Evolutionary conservation across 2,113 vertebrate genomes (phyloP).

Genomic region (Hemicordylus capensis): DNA sequence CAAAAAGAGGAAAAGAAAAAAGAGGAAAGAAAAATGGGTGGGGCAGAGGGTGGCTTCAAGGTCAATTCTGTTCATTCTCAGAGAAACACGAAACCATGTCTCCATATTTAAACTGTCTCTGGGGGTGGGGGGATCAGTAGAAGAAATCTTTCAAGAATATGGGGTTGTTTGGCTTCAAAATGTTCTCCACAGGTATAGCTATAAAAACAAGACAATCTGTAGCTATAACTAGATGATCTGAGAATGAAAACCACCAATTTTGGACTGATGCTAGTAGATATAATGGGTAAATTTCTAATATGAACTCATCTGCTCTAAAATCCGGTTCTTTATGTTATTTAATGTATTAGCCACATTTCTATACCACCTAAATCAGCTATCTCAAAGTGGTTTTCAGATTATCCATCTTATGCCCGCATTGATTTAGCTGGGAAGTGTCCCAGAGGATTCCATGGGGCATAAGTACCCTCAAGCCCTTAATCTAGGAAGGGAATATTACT

Average conservation of each 20-base stretch:
- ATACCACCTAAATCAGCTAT: no score
- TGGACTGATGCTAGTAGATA: not conserved
- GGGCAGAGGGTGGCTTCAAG: not conserved
- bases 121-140: not conserved
- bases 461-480: not conserved
- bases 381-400: no score
- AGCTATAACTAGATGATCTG: no score
- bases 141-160: not conserved
- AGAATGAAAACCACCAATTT: not conserved
- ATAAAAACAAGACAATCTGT: no score
- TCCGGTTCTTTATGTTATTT: no score
- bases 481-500: not conserved
- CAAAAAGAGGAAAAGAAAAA: not conserved
- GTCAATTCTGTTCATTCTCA: not conserved
- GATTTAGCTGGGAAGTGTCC: not conserved
- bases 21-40: no score
- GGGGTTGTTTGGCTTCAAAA: no score
- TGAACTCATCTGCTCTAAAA: not conserved
- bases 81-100: not conserved
- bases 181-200: not conserved
- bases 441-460: not conserved
- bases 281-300: not conserved
- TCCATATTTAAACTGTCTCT: not conserved
- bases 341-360: no score
- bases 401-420: not conserved